These are phyloP conservation scores for Synergus gifuensis DNA, from an alignment of 2,888 invertebrate genomes.

Conservation along the genomic window DNA sequence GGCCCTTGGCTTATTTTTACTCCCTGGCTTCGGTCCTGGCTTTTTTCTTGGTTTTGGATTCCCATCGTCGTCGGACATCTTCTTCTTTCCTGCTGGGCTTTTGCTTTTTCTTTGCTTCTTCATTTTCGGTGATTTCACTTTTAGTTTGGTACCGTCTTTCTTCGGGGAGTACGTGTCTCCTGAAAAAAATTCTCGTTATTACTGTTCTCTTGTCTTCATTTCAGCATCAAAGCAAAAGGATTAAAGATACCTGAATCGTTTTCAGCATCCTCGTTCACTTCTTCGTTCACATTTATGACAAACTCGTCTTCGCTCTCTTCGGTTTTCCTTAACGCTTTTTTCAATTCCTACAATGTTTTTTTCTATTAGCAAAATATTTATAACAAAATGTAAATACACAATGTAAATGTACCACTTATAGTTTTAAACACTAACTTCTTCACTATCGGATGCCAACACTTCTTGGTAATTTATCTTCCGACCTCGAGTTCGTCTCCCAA, in stretches of 20 bases:
- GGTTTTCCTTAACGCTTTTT: conserved; percentile 76
- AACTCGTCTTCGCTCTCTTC: conserved; percentile 80
- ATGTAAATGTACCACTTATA: background rate
- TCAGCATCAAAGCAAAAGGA: background rate
- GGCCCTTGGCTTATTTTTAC: conserved; percentile 70
- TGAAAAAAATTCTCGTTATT: conserved; percentile 51
- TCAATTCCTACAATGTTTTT: conserved; percentile 73
- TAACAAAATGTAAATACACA: background rate
- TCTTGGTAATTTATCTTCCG: conserved; percentile 89
- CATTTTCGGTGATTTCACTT: conserved; percentile 43
- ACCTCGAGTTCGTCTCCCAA: conserved; percentile 85
- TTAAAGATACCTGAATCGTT: conserved; percentile 73
- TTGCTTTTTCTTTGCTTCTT: conserved; percentile 67
- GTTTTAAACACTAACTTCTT: conserved; percentile 80
- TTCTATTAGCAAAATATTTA: conserved; percentile 37
- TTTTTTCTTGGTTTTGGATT: conserved; percentile 73
- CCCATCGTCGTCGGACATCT: conserved; percentile 67
- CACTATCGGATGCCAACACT: conserved; percentile 86
- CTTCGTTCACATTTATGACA: conserved; percentile 78
- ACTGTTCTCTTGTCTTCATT: background rate
- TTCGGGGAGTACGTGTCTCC: conserved; percentile 74
- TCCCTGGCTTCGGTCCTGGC: conserved; percentile 76
- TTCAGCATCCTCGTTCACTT: conserved; percentile 76
- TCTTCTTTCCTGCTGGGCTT: conserved; percentile 69
- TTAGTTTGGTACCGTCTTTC: conserved; percentile 47